Percentiles rank a stretch among this genome's conserved stretches.
Conservation (phyloP, 2,113 vertebrate genomes). For the Siniperca chuatsi region DNA sequence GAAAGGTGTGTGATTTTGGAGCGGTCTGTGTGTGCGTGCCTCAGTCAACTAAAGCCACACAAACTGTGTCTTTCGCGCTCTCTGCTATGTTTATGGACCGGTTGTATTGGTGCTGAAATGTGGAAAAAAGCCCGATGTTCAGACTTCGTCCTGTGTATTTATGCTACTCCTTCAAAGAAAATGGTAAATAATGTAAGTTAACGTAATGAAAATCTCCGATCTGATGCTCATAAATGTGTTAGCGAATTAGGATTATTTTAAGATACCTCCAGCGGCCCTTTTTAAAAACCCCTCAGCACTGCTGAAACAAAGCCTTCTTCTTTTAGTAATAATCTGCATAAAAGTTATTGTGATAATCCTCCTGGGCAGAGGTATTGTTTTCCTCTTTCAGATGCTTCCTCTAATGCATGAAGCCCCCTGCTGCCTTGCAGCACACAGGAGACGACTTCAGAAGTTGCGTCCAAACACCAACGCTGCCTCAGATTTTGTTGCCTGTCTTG, state of each 20-base stretch:
- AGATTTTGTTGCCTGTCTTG: conserved; percentile 17
- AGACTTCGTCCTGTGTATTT: too few relatives aligned
- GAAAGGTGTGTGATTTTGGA: too few relatives aligned
- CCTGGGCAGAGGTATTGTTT: conserved; percentile 47
- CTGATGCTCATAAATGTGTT: neutral
- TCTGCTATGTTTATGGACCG: too few relatives aligned
- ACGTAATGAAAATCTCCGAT: neutral
- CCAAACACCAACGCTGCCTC: conserved; percentile 35
- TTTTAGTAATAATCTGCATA: conserved; percentile 56
- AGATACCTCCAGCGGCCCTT: conserved; percentile 9
- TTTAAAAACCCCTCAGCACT: neutral
- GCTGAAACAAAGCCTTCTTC: conserved; percentile 30
- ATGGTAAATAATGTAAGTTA: neutral
- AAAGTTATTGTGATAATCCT: conserved; percentile 48
- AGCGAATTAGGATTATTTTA: conserved; percentile 33
- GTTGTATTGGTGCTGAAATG: too few relatives aligned
- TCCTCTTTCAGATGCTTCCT: conserved; percentile 29
- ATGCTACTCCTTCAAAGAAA: conserved; percentile 7
- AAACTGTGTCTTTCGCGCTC: too few relatives aligned
- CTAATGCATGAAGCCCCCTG: conserved; percentile 17
- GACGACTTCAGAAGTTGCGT: conserved; percentile 55
- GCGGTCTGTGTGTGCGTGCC: too few relatives aligned
- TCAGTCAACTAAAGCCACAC: too few relatives aligned
- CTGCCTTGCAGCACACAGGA: conserved; percentile 24
- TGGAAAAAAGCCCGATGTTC: too few relatives aligned